These are phyloP conservation scores for Eulemur rufifrons DNA, from an alignment of 2,113 vertebrate species.

Conservation along the genomic window DNA sequence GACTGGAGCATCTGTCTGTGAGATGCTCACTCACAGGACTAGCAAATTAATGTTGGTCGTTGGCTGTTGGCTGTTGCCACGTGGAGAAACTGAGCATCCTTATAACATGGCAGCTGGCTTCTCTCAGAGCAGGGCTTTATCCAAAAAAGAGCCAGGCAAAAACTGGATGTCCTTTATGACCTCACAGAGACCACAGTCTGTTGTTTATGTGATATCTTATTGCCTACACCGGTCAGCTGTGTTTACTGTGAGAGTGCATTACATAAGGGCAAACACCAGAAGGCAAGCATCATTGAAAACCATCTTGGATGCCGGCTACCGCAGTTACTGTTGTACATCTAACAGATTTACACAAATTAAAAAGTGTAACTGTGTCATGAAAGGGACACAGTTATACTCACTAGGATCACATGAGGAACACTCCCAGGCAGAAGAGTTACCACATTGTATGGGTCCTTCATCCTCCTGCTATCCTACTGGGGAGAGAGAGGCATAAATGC, in stretches of 20 bases:
- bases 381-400: not conserved
- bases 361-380: not conserved
- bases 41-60: too few relatives aligned
- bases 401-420: not conserved
- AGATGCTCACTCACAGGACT: not conserved
- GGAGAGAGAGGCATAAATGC: not conserved
- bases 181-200: not conserved
- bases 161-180: not conserved
- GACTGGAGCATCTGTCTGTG: not conserved
- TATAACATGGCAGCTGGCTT: not conserved
- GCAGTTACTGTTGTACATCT: not conserved
- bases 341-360: not conserved
- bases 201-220: not conserved
- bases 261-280: not conserved
- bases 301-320: not conserved
- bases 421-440: not conserved
- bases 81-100: not conserved
- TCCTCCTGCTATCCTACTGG: not conserved
- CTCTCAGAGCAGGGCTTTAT: not conserved
- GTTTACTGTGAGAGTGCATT: not conserved
- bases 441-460: too few relatives aligned
- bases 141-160: not conserved
- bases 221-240: not conserved
- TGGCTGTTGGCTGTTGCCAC: not conserved
- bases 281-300: not conserved